Evolutionary conservation across 2,888 invertebrate genomes (phyloP), one percentile per base, ranked within the genome.

Genomic region (Temnothorax unifasciatus): DNA sequence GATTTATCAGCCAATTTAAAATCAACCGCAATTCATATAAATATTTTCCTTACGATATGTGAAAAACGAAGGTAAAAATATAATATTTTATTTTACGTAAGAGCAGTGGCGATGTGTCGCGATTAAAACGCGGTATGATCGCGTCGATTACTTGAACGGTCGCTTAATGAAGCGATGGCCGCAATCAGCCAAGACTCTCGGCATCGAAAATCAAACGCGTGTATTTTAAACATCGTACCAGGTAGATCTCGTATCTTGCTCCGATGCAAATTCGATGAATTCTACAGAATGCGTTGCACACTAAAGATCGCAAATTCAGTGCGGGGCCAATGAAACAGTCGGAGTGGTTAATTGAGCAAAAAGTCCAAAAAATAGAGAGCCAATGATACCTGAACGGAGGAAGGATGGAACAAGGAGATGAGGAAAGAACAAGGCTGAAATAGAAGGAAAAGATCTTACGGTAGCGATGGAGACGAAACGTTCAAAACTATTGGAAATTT

Each of bases 271-370:
- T 90, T 90, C 90, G 89, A 73, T 87, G 90, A 89, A 90, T 90
- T 90, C 86, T 90, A 84, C 87, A 89, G 86, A 90, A 90, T 90
- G 86, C 87, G 86, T 86, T 86, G 84, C 89, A 61, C 88, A 87
- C 89, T 89, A 90, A 90, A 90, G 90, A 90, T 90, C 90, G 85
- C 89, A 89, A 86, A 90, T 90, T 90, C 90, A 90, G 87, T 89
- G 90, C 90, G 86, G 89, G 82, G 82, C 83, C 79, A 71, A 71
- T 81, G 84, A 77, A 84, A 84, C 86, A 71, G 86, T 85, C 89
- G 83, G 92, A 91, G 88, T 92, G 90, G 90, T 93, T 93, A 93
- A 93, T 93, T 92, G 93, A 89, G 89, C 89, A 89, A 88, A 88
- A 88, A 87, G 87, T 82, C 83, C 73, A 86, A 90, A 87, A 91